These are phyloP conservation scores for Invenusta paracnida DNA, from an alignment of 2,888 invertebrate species.

Conservation along the genomic window DNA sequence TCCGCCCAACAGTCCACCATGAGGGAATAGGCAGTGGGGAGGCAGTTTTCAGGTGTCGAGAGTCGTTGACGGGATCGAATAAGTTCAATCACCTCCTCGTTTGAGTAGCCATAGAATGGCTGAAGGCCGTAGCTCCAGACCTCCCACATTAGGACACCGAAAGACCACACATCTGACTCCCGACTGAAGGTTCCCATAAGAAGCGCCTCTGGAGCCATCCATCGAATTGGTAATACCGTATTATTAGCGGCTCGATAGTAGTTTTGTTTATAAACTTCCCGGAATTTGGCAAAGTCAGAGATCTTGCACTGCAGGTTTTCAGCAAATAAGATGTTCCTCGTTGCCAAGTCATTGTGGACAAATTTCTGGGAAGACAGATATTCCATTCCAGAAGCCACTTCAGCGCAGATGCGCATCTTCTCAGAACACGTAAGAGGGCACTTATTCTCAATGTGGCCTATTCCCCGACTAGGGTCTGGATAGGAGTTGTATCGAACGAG, in stretches of 20 bases:
- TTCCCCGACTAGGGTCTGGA: constrained; percentile 40
- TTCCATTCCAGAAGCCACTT: constrained; percentile 56
- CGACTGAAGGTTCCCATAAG: constrained; percentile 61
- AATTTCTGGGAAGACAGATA: constrained; percentile 59
- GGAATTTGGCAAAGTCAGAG: constrained; percentile 59
- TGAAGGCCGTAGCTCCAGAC: constrained; percentile 61
- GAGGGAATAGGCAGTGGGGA: constrained; percentile 55
- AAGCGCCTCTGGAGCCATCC: constrained; percentile 62
- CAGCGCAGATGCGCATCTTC: constrained; percentile 52
- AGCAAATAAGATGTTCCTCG: constrained; percentile 58
- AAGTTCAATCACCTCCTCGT: constrained; percentile 60
- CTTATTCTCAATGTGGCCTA: constrained; percentile 34
- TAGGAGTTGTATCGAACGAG: constrained; percentile 59
- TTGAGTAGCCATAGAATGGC: constrained; percentile 62
- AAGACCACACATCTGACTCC: constrained; percentile 62
- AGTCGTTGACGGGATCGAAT: constrained; percentile 75
- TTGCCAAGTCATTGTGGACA: constrained; percentile 59
- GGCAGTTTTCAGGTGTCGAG: constrained; percentile 73
- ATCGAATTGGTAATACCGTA: constrained; percentile 62
- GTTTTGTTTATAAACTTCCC: constrained; percentile 58
- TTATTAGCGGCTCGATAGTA: constrained; percentile 56
- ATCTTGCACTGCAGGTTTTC: constrained; percentile 55
- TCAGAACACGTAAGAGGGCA: constrained; percentile 48
- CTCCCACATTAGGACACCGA: constrained; percentile 62
- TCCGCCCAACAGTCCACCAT: constrained; percentile 59